A percentile compares a stretch with the other conserved stretches of the same genome.
phyloP scores from a whole-genome alignment of 1,140 invertebrate genomes.

The Macrotrachela quadricornifera region DNA sequence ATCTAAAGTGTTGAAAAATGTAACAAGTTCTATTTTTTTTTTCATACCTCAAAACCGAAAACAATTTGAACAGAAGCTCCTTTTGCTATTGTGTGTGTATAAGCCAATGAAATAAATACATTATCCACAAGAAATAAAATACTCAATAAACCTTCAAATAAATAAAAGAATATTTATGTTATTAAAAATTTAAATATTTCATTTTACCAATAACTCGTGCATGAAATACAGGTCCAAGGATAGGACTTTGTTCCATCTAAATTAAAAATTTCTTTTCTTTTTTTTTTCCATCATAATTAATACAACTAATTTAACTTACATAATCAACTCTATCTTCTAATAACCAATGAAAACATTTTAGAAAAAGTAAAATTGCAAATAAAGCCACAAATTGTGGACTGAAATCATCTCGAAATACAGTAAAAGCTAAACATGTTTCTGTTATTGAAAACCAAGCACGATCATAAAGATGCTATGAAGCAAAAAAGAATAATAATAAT shows the following conservation, averaged over 20 bases:
- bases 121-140: slow-evolving; percentile 61
- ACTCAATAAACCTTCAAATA: slow-evolving; percentile 47
- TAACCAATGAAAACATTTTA: slow-evolving; percentile 99
- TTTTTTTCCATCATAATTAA: too few relatives aligned
- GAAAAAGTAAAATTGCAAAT: slow-evolving; percentile 80
- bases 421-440: slow-evolving; percentile 94
- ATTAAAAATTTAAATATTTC: too few relatives aligned
- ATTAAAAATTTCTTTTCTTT: too few relatives aligned
- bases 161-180: too few relatives aligned
- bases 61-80: slow-evolving; percentile 92
- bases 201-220: slow-evolving; percentile 53
- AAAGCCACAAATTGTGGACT: slow-evolving; percentile 92
- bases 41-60: slow-evolving; percentile 89
- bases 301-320: slow-evolving; percentile 43
- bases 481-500: too few relatives aligned
- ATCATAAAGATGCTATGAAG: slow-evolving; percentile 93
- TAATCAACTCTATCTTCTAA: slow-evolving; percentile 95
- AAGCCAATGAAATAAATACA: slow-evolving; percentile 76
- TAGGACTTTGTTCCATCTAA: slow-evolving; percentile 92
- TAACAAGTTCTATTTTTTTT: too few relatives aligned
- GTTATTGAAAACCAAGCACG: slow-evolving; percentile 96
- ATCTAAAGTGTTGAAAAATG: too few relatives aligned
- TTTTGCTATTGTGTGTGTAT: slow-evolving; percentile 70
- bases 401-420: slow-evolving; percentile 95
- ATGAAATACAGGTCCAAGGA: slow-evolving; percentile 85